phyloP scores from a whole-genome alignment of 2,888 invertebrate genomes.

The Synergus umbraculus region DNA sequence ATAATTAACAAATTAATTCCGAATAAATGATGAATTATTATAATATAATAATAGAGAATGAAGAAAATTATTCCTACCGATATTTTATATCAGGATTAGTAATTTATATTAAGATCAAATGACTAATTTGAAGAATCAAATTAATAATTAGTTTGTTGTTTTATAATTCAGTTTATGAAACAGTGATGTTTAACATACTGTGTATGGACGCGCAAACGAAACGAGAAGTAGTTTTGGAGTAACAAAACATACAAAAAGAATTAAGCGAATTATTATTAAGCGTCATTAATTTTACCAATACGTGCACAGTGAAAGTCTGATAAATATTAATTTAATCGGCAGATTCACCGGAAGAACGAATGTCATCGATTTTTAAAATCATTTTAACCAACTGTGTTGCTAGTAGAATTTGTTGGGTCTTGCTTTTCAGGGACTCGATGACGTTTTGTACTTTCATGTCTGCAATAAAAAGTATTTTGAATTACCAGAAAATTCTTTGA shows the following conservation, averaged over 20 bases:
- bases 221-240: neutral
- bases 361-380: slow-evolving; percentile 99
- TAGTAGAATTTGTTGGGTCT: slow-evolving; percentile 97
- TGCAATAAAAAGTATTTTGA: slow-evolving; percentile 68
- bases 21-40: neutral
- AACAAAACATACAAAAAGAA: slow-evolving; percentile 30
- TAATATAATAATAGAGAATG: neutral
- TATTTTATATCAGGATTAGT: neutral
- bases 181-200: neutral
- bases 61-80: neutral
- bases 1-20: neutral
- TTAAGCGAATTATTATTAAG: neutral
- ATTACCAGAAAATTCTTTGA: slow-evolving; percentile 41
- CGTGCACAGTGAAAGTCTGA: neutral
- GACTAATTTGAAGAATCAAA: neutral
- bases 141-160: neutral
- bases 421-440: slow-evolving; percentile 97
- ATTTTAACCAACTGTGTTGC: slow-evolving; percentile 99
- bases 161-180: too few species aligned
- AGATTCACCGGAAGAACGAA: slow-evolving; percentile 80
- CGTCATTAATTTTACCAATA: slow-evolving; percentile 27
- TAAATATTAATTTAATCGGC: slow-evolving; percentile 8
- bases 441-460: slow-evolving; percentile 98
- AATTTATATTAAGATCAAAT: neutral
- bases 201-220: neutral